phyloP scores from a whole-genome alignment of 2,113 vertebrate genomes.

The Seriola rivoliana region DNA sequence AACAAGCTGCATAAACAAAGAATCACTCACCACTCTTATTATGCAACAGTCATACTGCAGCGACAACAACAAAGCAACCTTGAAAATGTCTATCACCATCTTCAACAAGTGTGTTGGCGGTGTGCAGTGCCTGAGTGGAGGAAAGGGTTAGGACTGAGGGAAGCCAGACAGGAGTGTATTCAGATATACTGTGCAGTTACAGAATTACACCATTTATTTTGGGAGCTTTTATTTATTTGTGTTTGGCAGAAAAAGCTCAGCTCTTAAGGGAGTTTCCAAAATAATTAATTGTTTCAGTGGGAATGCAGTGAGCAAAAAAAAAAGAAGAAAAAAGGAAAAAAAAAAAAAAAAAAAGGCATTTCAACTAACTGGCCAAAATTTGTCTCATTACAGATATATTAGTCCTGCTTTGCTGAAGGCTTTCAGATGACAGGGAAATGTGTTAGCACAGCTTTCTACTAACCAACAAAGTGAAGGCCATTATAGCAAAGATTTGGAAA shows the following conservation, averaged over 20 bases:
- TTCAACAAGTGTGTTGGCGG: too few species aligned
- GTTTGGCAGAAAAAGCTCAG: neutral
- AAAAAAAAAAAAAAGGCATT: neutral
- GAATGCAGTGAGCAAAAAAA: neutral
- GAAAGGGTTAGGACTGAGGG: too few species aligned
- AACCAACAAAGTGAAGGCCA: too few species aligned
- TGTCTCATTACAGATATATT: constrained; percentile 3
- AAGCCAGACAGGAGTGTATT: too few species aligned
- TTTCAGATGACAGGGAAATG: neutral
- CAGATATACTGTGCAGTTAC: too few species aligned
- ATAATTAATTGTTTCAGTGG: neutral
- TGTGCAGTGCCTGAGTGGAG: too few species aligned
- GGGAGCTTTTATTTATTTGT: neutral
- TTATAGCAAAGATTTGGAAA: too few species aligned
- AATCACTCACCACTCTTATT: neutral
- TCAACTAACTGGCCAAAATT: neutral
- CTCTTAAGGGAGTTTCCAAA: neutral
- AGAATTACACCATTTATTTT: neutral
- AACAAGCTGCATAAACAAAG: neutral
- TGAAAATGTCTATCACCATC: neutral
- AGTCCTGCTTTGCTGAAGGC: constrained; percentile 6
- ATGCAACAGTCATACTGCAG: neutral
- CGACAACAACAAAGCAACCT: neutral
- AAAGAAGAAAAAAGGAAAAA: too few species aligned
- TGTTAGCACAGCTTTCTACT: too few species aligned